Evolutionary conservation across 2,888 invertebrate species (phyloP), one percentile per base, ranked within the genome.

Genomic region (Sminthurides aquaticus): DNA sequence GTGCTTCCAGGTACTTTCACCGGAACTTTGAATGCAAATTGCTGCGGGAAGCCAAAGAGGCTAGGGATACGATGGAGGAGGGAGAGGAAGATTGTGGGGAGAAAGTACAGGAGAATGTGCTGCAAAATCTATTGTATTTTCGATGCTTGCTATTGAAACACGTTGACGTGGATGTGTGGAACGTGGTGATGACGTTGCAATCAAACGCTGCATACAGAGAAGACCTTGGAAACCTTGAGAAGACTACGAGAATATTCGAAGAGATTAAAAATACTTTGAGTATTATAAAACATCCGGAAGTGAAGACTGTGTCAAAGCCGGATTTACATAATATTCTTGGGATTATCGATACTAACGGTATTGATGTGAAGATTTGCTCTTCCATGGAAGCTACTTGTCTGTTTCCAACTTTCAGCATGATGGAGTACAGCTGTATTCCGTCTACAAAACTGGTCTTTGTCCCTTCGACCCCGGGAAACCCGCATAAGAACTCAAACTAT

Each of bases 131-230:
- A 24, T 64, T 74, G 52, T 69, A 69, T 67, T 77, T 88, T 2
- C 81, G 89, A 71, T 85, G 85, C 49, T 78, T 89, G 68, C 79
- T 87, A 52, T 79, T 88, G 75, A 84, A 83, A 73, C 76, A 80
- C 60, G 78, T 79, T 0, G 82, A 85, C 74, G 83, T 83, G 1
- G 78, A 79, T 49, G 82, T 83, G 71, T 85, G 79, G 77, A 81
- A 84, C 65, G 80, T 80, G 56, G 77, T 86, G 48, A 78, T 83
- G 75, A 80, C 78, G 62, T 76, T 86, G 48, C 82, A 85, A 75
- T 83, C 84, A 25, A 87, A 89, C 78, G 77, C 86, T 25, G 83
- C 86, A 64, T 82, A 86, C 59, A 65, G 66, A 48, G 68, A 60
- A 28, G 70, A 72, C 58, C 55, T 72, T 24, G 27, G 69, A 34